Evolutionary conservation across 2,888 invertebrate species (phyloP).

Genomic region (Pachycephus smyrnensis): DNA sequence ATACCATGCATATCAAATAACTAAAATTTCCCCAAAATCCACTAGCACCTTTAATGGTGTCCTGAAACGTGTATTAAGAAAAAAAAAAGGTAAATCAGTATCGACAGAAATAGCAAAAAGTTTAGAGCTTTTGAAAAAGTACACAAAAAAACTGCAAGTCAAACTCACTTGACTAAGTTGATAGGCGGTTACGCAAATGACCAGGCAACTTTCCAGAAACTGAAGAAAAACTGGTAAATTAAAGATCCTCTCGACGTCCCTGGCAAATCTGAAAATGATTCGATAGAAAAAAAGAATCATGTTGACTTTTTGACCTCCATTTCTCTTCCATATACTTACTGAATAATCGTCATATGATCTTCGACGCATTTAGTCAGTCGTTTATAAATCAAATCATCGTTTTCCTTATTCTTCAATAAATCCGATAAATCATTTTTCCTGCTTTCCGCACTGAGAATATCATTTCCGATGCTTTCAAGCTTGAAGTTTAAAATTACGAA

Average conservation of each 20-base stretch:
- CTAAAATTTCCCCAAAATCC: neutral
- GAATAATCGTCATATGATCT: neutral
- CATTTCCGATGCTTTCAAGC: neutral
- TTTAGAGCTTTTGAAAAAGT: too few relatives aligned
- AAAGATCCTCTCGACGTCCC: neutral
- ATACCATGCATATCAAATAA: neutral
- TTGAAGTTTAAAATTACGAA: neutral
- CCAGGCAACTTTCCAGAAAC: neutral
- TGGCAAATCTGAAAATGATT: neutral
- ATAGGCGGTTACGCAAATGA: conserved; percentile 1
- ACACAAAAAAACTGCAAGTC: too few relatives aligned
- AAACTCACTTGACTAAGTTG: neutral
- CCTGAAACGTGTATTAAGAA: too few relatives aligned
- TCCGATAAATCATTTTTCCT: neutral
- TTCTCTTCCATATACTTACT: neutral
- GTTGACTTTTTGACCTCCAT: neutral
- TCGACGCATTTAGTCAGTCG: neutral
- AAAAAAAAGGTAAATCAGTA: neutral
- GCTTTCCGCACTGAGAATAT: neutral
- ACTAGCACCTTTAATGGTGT: too few relatives aligned
- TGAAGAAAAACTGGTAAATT: neutral
- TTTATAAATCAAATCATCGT: neutral
- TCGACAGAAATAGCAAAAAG: neutral
- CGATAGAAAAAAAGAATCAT: neutral
- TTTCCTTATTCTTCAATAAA: neutral